Evolutionary conservation across 35 echinoderm and acorn worm genomes (phyloP).

Genomic region (Holothuria glaberrima): DNA sequence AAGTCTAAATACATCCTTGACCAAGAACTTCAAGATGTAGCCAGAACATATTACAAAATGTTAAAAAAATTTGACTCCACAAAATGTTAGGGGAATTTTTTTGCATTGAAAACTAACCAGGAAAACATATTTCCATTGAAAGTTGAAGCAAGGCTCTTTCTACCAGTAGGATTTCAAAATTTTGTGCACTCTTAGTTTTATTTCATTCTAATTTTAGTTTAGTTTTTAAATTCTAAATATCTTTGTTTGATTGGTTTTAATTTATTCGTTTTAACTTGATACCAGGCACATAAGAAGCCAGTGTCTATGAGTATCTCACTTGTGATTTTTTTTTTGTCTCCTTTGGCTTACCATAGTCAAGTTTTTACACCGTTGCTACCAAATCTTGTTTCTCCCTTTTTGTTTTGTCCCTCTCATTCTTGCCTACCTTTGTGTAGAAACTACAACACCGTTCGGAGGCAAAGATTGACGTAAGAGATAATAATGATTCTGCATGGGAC

Average conservation of each 20-base stretch:
- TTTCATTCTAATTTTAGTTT: not conserved
- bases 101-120: too few species aligned
- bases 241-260: not conserved
- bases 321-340: too few species aligned
- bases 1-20: too few species aligned
- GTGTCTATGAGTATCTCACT: not conserved
- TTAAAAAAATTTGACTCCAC: too few species aligned
- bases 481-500: conserved; percentile 48
- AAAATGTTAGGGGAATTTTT: too few species aligned
- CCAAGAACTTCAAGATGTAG: too few species aligned
- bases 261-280: not conserved
- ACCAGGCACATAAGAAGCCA: not conserved
- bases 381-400: conserved; percentile 14
- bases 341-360: not conserved
- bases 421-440: conserved; percentile 22
- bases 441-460: conserved; percentile 53
- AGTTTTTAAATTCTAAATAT: not conserved
- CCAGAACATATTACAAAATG: too few species aligned
- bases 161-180: too few species aligned
- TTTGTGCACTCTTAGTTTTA: not conserved
- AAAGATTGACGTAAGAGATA: conserved; percentile 53
- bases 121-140: too few species aligned
- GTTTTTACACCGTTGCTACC: conserved; percentile 31
- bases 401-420: conserved; percentile 37
- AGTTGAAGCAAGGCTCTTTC: too few species aligned